A percentile compares a stretch with the other conserved stretches of the same genome.
These are phyloP conservation scores for Colletes latitarsis DNA, from an alignment of 1,140 invertebrate genomes.

Conservation along the genomic window DNA sequence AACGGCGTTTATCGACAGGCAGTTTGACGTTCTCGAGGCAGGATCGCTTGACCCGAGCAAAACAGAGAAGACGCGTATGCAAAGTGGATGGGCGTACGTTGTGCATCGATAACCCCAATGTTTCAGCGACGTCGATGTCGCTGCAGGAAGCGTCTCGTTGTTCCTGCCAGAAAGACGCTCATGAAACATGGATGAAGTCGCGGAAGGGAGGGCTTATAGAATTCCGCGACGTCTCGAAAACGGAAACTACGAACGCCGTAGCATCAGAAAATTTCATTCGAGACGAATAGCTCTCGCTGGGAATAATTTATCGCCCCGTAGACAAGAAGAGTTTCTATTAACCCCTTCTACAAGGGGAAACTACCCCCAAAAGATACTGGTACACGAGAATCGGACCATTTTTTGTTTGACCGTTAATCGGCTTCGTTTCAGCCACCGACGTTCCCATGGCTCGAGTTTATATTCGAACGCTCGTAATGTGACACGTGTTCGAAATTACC, in stretches of 20 bases:
- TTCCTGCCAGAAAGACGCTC: neutral
- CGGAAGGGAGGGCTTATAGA: neutral
- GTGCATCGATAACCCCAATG: conserved; percentile 4
- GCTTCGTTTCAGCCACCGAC: too few relatives aligned
- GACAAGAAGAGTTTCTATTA: neutral
- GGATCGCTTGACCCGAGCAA: neutral
- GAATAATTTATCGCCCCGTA: conserved; percentile 4
- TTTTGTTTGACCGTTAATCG: too few relatives aligned
- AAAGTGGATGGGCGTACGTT: neutral
- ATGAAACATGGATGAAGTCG: conserved; percentile 22
- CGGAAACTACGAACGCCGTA: neutral
- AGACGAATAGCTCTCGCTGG: neutral
- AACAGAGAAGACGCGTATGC: neutral
- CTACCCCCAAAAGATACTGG: too few relatives aligned
- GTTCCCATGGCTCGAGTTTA: too few relatives aligned
- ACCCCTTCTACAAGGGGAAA: too few relatives aligned
- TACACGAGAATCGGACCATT: too few relatives aligned
- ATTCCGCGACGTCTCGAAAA: neutral
- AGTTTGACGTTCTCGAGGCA: neutral
- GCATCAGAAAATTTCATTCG: neutral
- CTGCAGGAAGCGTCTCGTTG: neutral
- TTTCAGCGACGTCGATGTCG: neutral
- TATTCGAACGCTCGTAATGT: too few relatives aligned
- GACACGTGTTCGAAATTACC: too few relatives aligned
- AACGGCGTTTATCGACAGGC: too few relatives aligned